Evolutionary conservation across 2,888 invertebrate species (phyloP).

Genomic region (Tethea ocularis): DNA sequence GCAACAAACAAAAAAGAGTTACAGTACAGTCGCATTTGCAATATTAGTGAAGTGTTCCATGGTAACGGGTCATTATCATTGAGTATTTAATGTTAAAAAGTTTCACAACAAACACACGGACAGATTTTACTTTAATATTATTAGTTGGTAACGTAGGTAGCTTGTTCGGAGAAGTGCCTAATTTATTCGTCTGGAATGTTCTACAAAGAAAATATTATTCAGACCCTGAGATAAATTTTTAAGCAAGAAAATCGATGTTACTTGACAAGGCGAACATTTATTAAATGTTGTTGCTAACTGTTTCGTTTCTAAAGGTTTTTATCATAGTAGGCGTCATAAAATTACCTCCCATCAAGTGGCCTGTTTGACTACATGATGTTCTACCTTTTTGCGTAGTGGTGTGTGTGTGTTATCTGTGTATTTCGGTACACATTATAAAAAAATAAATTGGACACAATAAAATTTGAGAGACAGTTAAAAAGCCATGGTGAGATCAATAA

Average conservation of each 20-base stretch:
- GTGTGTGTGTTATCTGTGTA: too few species aligned
- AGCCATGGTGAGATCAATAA: too few species aligned
- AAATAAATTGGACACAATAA: too few species aligned
- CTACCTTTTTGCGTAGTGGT: too few species aligned
- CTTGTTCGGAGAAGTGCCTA: conserved; percentile 11
- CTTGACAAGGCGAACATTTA: not conserved
- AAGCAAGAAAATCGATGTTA: not conserved
- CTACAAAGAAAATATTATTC: conserved; percentile 25
- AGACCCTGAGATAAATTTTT: not conserved
- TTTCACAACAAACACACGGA: not conserved
- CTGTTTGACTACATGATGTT: too few species aligned
- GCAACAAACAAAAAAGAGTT: too few species aligned
- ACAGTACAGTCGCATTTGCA: too few species aligned
- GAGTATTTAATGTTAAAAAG: not conserved
- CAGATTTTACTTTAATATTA: conserved; percentile 1
- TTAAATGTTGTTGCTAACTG: not conserved
- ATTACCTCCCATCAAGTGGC: too few species aligned
- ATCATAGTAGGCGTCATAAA: too few species aligned
- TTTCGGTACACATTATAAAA: too few species aligned
- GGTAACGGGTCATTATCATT: not conserved
- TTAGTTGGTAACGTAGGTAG: not conserved
- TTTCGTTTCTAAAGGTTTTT: not conserved
- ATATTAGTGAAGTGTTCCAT: too few species aligned
- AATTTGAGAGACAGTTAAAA: too few species aligned
- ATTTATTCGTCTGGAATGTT: conserved; percentile 41